Evolutionary conservation across 2,113 vertebrate genomes (phyloP).

Genomic region (Pomatostomus ruficeps): DNA sequence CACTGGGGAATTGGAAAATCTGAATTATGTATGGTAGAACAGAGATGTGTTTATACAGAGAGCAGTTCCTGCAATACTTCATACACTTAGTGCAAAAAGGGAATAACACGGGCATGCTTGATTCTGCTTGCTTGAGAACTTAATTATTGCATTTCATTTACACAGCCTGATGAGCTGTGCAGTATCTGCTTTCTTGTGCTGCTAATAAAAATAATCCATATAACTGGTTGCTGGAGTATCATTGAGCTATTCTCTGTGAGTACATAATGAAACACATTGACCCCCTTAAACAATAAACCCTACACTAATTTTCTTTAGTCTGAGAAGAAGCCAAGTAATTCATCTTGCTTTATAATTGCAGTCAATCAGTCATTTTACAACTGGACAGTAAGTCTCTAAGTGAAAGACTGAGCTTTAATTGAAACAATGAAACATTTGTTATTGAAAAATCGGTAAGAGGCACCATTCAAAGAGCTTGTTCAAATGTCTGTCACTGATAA

Average conservation of each 20-base stretch:
- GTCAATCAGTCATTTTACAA: slow-evolving; percentile 1
- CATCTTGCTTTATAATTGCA: not conserved
- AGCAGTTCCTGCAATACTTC: not conserved
- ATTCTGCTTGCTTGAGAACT: slow-evolving; percentile 8
- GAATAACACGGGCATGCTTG: not conserved
- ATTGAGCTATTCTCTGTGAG: not conserved
- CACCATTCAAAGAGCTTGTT: not conserved
- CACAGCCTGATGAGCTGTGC: slow-evolving; percentile 16
- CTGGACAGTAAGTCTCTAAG: slow-evolving; percentile 4
- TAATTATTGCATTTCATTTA: slow-evolving; percentile 33
- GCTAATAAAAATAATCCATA: slow-evolving; percentile 21
- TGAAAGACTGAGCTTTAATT: slow-evolving; percentile 8
- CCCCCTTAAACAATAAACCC: not conserved
- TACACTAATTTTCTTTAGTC: not conserved
- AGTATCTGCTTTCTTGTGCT: not conserved
- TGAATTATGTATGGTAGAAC: slow-evolving; percentile 57
- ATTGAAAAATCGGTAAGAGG: not conserved
- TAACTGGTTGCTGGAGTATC: not conserved
- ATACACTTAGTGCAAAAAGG: not conserved
- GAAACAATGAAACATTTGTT: slow-evolving; percentile 22
- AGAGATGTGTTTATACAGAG: slow-evolving; percentile 23
- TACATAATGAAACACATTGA: not conserved
- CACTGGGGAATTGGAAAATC: not conserved
- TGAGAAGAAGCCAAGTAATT: slow-evolving; percentile 14
- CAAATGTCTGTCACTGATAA: slow-evolving; percentile 23